Percentiles rank a stretch among this genome's conserved stretches.
Conservation (phyloP, 2,113 vertebrate species). For the Dendrocopos noguchii region DNA sequence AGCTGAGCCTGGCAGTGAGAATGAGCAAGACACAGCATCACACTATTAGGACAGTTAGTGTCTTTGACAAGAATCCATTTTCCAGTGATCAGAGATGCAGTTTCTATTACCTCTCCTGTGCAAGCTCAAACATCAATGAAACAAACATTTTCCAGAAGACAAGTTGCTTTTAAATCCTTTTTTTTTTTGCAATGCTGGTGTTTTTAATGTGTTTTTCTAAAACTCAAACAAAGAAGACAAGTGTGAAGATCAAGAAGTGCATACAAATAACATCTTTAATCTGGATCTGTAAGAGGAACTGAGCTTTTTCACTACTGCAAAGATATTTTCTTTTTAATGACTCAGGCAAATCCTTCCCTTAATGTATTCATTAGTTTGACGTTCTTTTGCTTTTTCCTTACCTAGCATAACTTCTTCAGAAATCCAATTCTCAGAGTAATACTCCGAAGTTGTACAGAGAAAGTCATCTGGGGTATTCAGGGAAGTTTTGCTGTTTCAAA, state of each 20-base stretch:
- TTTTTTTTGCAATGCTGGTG: background rate
- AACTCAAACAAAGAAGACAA: constrained; percentile 4
- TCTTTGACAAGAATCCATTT: constrained; percentile 62
- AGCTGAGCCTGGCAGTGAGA: constrained; percentile 60
- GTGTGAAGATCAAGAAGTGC: constrained; percentile 29
- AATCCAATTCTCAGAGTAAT: background rate
- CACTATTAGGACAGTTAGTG: constrained; percentile 40
- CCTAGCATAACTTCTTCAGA: background rate
- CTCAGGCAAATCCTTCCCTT: background rate
- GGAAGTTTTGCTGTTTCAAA: background rate
- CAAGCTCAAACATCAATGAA: constrained; percentile 53
- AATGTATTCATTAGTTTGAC: background rate
- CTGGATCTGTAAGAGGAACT: constrained; percentile 17
- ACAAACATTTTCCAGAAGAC: constrained; percentile 43
- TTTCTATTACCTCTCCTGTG: constrained; percentile 51
- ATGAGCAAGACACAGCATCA: constrained; percentile 47
- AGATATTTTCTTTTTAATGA: constrained; percentile 16
- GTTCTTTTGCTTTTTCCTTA: background rate
- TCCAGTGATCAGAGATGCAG: constrained; percentile 48
- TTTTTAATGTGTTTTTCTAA: constrained; percentile 34
- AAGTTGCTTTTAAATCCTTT: constrained; percentile 19
- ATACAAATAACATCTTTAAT: constrained; percentile 42
- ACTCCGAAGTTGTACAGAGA: background rate
- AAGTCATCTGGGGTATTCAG: background rate
- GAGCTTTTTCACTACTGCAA: constrained; percentile 24